phyloP scores from a whole-genome alignment of 2,113 vertebrate species.

The Brienomyrus longianalis region DNA sequence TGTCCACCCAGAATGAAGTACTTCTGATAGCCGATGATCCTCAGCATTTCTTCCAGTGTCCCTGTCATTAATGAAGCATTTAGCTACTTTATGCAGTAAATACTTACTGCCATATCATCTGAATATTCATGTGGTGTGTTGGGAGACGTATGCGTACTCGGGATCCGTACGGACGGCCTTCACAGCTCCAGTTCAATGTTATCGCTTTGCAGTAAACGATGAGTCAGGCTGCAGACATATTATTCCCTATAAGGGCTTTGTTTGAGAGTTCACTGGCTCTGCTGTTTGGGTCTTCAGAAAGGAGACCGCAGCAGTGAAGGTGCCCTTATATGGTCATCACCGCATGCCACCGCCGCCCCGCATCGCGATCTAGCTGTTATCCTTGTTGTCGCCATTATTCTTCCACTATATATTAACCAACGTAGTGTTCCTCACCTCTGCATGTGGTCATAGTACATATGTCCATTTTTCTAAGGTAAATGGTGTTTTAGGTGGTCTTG shows the following conservation, averaged over 20 bases:
- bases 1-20: not conserved
- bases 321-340: constrained; percentile 85
- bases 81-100: not conserved
- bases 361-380: not conserved
- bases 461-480: not conserved
- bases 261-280: constrained; percentile 82
- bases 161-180: constrained; percentile 29
- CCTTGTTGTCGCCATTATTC: constrained; percentile 35
- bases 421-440: constrained; percentile 10
- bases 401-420: constrained; percentile 14
- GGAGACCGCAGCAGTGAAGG: constrained; percentile 70
- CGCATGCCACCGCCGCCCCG: constrained; percentile 46
- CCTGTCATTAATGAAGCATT: not conserved
- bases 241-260: constrained; percentile 97
- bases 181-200: constrained; percentile 50
- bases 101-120: not conserved
- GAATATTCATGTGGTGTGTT: not conserved
- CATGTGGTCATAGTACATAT: not conserved
- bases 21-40: not conserved
- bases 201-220: constrained; percentile 66
- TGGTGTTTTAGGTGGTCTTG: not conserved
- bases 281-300: constrained; percentile 72
- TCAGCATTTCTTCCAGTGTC: not conserved
- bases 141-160: constrained; percentile 19
- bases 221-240: constrained; percentile 58